Conservation (phyloP, 2,797 vertebrate species). For the Catostomus latipinnis region DNA sequence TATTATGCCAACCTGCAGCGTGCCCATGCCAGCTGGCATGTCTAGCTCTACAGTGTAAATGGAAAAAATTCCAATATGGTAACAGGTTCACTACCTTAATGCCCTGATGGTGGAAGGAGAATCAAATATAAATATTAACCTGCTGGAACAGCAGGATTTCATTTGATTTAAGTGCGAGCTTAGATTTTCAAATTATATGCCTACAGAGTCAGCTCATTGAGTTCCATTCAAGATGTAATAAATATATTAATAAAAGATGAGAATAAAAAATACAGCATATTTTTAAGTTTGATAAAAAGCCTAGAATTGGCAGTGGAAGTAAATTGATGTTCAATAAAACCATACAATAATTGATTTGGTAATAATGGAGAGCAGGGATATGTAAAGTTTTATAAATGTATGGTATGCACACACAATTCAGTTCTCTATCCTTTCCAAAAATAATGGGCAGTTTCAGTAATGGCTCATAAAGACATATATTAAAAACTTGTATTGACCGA, state of each 20-base stretch:
- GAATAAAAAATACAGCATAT: too few relatives aligned
- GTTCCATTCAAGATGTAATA: too few relatives aligned
- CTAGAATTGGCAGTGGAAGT: too few relatives aligned
- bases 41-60: slow-evolving; percentile 26
- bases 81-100: slow-evolving; percentile 21
- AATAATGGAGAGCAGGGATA: neutral
- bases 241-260: too few relatives aligned
- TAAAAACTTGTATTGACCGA: too few relatives aligned
- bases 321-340: neutral
- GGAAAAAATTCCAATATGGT: slow-evolving; percentile 10
- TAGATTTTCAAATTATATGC: neutral
- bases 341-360: neutral
- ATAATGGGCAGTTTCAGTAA: too few relatives aligned
- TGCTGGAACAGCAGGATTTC: neutral
- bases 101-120: slow-evolving; percentile 27
- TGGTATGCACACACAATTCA: too few relatives aligned
- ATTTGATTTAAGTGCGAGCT: slow-evolving; percentile 3
- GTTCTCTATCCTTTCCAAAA: too few relatives aligned
- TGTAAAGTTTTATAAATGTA: too few relatives aligned
- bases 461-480: too few relatives aligned
- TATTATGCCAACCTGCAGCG: slow-evolving; percentile 62
- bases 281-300: too few relatives aligned
- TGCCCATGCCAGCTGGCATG: slow-evolving; percentile 72
- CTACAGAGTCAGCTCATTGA: neutral
- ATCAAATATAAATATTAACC: slow-evolving; percentile 11